Conservation (phyloP, 92 coral and sea anemone species). For the Porites cylindrica region DNA sequence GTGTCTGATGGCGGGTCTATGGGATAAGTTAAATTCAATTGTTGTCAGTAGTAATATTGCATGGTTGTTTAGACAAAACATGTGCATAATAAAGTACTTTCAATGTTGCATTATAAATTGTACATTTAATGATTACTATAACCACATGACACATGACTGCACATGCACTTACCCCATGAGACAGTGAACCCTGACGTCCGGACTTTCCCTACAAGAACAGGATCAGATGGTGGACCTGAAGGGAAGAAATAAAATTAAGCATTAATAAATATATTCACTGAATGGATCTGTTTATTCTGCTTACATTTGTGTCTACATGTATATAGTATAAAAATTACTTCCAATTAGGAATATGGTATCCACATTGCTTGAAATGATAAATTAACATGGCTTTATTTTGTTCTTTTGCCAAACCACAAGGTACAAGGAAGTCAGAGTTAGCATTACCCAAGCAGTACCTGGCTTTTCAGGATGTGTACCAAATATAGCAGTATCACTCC, state of each 20-base stretch:
- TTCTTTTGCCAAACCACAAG: neutral
- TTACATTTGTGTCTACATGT: no score
- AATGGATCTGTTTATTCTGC: no score
- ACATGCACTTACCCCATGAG: slow-evolving; percentile 80
- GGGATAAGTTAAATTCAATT: neutral
- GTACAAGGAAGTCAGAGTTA: neutral
- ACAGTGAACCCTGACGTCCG: slow-evolving; percentile 82
- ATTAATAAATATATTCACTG: no score
- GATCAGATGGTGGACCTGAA: slow-evolving; percentile 84
- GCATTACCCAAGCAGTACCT: slow-evolving; percentile 46
- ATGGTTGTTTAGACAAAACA: no score
- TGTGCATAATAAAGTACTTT: no score
- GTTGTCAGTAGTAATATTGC: neutral
- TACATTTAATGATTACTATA: no score
- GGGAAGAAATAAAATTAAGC: neutral
- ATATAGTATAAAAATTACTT: no score
- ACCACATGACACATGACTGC: neutral
- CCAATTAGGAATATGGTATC: neutral
- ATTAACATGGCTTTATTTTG: neutral
- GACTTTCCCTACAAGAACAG: slow-evolving; percentile 85
- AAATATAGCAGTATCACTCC: slow-evolving; percentile 87
- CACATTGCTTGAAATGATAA: no score
- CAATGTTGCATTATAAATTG: neutral
- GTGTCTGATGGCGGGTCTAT: slow-evolving; percentile 87
- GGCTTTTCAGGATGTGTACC: slow-evolving; percentile 89